These are phyloP conservation scores for Pangasius sanitwongsei DNA, from an alignment of 2,797 vertebrate species.

Conservation along the genomic window DNA sequence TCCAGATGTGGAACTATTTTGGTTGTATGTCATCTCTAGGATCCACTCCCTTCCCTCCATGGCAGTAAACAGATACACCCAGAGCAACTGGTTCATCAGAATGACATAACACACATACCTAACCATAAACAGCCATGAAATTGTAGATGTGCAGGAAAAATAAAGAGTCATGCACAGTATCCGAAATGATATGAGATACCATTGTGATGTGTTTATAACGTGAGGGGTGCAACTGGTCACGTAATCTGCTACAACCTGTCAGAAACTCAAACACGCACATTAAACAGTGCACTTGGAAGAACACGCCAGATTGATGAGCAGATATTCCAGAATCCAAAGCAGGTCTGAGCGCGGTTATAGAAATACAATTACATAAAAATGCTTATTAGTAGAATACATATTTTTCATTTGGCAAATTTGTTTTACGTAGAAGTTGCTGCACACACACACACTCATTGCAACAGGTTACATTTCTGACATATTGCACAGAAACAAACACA, in stretches of 20 bases:
- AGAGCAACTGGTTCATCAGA: slow-evolving; percentile 27
- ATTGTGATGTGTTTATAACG: neutral
- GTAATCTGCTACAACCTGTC: neutral
- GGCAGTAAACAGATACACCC: slow-evolving; percentile 45
- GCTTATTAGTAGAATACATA: neutral
- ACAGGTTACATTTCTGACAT: neutral
- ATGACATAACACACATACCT: neutral
- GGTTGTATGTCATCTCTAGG: slow-evolving; percentile 6
- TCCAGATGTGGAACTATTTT: slow-evolving; percentile 34
- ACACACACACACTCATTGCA: neutral
- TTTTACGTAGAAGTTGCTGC: neutral
- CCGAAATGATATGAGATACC: neutral
- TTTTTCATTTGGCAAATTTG: neutral
- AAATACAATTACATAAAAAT: neutral
- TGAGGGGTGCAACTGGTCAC: neutral
- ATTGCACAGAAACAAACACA: neutral
- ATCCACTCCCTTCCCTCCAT: slow-evolving; percentile 47
- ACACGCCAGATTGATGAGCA: neutral
- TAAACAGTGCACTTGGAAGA: neutral
- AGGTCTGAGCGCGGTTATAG: neutral
- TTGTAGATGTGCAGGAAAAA: neutral
- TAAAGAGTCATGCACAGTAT: neutral
- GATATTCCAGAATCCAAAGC: neutral
- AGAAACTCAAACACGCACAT: neutral
- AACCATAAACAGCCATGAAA: neutral